Evolutionary conservation across 2,797 vertebrate genomes (phyloP), one percentile per base, ranked within the genome.

Genomic region (Sphaeramia orbicularis): DNA sequence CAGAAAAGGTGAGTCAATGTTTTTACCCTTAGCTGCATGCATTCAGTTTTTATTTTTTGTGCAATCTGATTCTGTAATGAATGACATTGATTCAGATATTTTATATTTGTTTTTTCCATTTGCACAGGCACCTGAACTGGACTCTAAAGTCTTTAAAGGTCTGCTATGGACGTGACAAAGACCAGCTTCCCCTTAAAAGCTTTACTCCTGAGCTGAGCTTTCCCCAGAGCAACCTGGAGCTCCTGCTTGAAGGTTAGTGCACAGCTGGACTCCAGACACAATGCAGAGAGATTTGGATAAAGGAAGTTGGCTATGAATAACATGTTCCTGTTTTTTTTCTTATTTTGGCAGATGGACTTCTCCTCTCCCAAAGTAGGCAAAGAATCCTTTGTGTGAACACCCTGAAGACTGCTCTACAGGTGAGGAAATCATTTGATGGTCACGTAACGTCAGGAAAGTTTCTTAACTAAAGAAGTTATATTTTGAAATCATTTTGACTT

Each of bases 311-410:
- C 32, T 44, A 30, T 30, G 18, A 72, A 50, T 81, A 35, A 35
- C 32, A 10, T 35, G 32, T 35, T 35, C 8, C 6, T 35, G 32
- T 21, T 19, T 11, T 47, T 47, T 43, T 47, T 65, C 19, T 65
- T 41, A n/a, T 10, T 27, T 60, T 40, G 47, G 18, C 87, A 99
- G 98, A 99, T 57, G 98, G 97, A 62, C 94, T 99, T 85, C 94
- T 99, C 38, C 93, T 99, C 24, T 99, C 98, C 54, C 98, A 99
- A 89, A 99, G 96, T 86, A 94, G 98, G 66, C 98, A 99, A 80
- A 95, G 97, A 78, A 99, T 99, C 0, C 89, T 98, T 76, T 99
- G 96, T 90, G 94, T 99, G 83, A 99, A 91, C 89, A 91, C 94
- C 7, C 87, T 99, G 41, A 98, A 96, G 86, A 95, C 95, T 27